A percentile compares a stretch with the other conserved stretches of the same genome.
These are phyloP conservation scores for Penaeus chinensis DNA, from an alignment of 1,140 invertebrate species.

Conservation along the genomic window DNA sequence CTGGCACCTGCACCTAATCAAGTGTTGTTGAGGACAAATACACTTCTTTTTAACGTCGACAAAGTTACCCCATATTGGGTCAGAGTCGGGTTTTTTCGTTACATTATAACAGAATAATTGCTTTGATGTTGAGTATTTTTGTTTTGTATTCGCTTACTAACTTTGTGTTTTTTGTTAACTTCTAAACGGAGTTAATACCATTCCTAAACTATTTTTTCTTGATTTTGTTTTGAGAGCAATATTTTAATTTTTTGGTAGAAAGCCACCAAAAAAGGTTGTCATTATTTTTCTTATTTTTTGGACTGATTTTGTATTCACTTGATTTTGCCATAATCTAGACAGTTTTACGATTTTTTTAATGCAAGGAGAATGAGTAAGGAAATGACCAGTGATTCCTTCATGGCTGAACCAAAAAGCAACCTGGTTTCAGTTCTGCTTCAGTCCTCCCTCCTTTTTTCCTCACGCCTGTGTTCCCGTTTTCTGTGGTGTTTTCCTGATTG, in stretches of 20 bases:
- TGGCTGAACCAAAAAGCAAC: not conserved
- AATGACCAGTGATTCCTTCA: too few species aligned
- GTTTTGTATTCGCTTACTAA: slow-evolving; percentile 1
- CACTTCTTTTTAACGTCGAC: too few species aligned
- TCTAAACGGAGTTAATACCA: not conserved
- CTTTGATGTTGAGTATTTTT: slow-evolving; percentile 6
- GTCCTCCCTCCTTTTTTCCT: not conserved
- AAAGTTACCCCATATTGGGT: too few species aligned
- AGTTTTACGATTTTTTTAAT: too few species aligned
- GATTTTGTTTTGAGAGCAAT: not conserved
- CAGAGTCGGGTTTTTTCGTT: too few species aligned
- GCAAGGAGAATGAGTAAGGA: too few species aligned
- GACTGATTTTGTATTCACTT: too few species aligned
- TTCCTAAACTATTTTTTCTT: not conserved
- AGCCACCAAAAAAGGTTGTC: not conserved
- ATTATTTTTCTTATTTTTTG: not conserved
- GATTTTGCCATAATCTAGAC: too few species aligned
- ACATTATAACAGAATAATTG: not conserved
- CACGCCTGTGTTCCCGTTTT: slow-evolving; percentile 5
- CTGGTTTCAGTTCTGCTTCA: not conserved
- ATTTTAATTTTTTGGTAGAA: not conserved
- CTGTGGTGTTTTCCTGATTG: slow-evolving; percentile 31
- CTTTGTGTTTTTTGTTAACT: slow-evolving; percentile 4
- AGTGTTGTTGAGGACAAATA: too few species aligned
- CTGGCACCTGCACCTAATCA: too few species aligned